Base-by-base conservation (phyloP, 2,797 vertebrate genomes). In the Chiloscyllium punctatum region DNA sequence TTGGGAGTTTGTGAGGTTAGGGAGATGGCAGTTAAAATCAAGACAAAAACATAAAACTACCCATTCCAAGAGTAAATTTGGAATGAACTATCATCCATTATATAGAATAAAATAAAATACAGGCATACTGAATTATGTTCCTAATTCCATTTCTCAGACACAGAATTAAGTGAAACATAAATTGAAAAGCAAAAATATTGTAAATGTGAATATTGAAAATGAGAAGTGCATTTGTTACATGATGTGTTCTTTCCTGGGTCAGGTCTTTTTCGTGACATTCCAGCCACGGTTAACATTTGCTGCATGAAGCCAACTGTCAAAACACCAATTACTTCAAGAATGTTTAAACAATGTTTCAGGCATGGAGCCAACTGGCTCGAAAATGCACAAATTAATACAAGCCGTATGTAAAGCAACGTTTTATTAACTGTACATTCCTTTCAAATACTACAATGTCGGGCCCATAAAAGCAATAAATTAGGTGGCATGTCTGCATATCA, bases 281-380 rank as follows among this genome's bases (percentile, higher is more conserved):
- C 94, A 95, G 94, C 71, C 94, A 95, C 77, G 48, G 69, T 72
- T 95, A 74, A 77, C 94, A 92, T 69, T 92, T 92, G 69, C 48
- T 74, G 72, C 48, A 77, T 48, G 72, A 77, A 95, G 42, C 94
- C 94, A 95, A 95, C 94, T 95, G 94, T 95, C 94, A 95, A 95
- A 95, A 95, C 94, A 95, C 94, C 94, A 95, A 95, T 95, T 95
- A 95, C 94, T 95, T 95, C 72, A 77, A 95, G 94, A 95, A 95
- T 95, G 71, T 95, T 95, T 95, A 77, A 95, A 95, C 94, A 95
- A 95, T 77, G 94, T 95, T 95, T 72, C 71, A 33, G 94, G 94
- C 94, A 51, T 27, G 25, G 27, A 95, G 94, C 94, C 94, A 95
- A 95, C 72, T 77, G 69, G 42, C 94, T 95, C 37, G 16, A 72